phyloP scores from a whole-genome alignment of 2,113 vertebrate species.

The Ctenodactylus gundi region DNA sequence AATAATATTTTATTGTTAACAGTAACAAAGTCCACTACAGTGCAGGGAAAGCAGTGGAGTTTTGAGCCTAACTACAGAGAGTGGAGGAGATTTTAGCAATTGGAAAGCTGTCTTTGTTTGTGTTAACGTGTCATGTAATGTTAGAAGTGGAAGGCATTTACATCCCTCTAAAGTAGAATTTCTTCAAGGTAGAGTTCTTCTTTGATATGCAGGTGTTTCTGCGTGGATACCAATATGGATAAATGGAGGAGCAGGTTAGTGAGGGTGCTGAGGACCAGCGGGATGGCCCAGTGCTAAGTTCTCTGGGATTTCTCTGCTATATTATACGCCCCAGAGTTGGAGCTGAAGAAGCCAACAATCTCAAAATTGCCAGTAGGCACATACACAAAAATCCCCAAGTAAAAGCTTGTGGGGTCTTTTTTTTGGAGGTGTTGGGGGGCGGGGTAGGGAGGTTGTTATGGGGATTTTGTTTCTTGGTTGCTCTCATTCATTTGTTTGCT shows the following conservation, averaged over 20 bases:
- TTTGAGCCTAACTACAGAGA: background rate
- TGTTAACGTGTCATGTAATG: background rate
- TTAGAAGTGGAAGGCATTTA: background rate
- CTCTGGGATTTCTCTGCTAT: background rate
- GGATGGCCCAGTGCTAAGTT: background rate
- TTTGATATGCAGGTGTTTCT: background rate
- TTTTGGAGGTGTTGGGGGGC: too few species aligned
- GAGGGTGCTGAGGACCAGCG: background rate
- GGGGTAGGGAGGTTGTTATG: too few species aligned
- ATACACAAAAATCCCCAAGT: background rate
- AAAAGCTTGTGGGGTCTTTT: background rate
- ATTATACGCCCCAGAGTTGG: background rate
- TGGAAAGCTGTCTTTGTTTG: background rate
- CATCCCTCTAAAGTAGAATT: background rate
- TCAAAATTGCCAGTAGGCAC: background rate
- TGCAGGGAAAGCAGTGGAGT: background rate
- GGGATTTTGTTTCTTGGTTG: background rate
- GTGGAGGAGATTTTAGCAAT: background rate
- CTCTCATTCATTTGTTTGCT: too few species aligned
- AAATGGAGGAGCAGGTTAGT: too few species aligned
- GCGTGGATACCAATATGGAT: too few species aligned
- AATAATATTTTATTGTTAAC: background rate
- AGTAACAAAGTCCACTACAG: background rate
- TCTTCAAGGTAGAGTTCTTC: background rate
- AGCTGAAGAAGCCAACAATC: background rate